Evolutionary conservation across 2,797 vertebrate species (phyloP).

Genomic region (Bucorvus abyssinicus): DNA sequence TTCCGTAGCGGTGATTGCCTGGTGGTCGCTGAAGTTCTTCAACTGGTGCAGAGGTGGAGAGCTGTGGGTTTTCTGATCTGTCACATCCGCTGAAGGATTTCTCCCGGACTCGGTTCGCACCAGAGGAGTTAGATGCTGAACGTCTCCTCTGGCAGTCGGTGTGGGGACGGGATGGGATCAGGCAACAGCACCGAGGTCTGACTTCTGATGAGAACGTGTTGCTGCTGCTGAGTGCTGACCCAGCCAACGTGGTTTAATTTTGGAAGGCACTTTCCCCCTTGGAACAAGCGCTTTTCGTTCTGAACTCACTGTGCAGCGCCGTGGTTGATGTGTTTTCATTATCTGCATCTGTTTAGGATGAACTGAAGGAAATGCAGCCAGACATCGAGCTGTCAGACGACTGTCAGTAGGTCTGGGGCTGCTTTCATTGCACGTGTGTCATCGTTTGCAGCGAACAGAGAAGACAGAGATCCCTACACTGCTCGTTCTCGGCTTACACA

Average conservation of each 20-base stretch:
- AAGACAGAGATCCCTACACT: background rate
- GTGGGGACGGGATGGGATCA: background rate
- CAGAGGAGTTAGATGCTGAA: background rate
- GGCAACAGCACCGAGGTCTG: background rate
- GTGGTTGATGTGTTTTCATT: background rate
- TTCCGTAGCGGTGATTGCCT: background rate
- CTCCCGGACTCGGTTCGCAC: background rate
- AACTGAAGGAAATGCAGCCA: background rate
- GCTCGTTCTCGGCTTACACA: background rate
- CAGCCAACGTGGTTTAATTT: background rate
- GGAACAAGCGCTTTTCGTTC: background rate
- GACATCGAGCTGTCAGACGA: background rate
- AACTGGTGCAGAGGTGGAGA: background rate
- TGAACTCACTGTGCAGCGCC: background rate
- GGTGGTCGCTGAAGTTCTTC: background rate
- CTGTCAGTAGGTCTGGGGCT: background rate
- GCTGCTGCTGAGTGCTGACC: background rate
- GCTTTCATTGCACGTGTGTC: fast-evolving
- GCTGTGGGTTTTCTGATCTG: background rate
- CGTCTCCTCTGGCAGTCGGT: background rate
- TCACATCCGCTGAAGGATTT: background rate
- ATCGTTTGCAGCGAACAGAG: background rate
- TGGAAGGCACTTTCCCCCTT: background rate
- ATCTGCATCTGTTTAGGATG: background rate
- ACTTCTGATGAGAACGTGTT: background rate